A percentile compares a stretch with the other conserved stretches of the same genome.
Conservation (phyloP, 2,888 invertebrate species). For the Ormyrus pomaceus region DNA sequence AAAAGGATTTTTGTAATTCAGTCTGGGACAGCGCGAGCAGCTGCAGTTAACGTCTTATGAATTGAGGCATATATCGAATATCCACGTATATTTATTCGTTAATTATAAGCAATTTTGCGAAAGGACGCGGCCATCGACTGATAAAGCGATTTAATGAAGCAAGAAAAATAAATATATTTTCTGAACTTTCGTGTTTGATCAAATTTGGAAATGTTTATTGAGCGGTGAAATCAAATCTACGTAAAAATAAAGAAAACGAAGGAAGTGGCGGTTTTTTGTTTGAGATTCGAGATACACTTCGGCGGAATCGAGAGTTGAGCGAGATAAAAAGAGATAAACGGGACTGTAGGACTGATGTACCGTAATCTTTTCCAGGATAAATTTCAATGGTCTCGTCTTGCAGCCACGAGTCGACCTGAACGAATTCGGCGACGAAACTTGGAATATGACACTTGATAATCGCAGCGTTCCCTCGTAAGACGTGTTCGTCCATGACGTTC, state of each 20-base stretch:
- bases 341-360: constrained; percentile 65
- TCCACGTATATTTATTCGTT: constrained; percentile 43
- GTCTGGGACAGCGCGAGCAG: constrained; percentile 76
- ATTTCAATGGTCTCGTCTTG: constrained; percentile 85
- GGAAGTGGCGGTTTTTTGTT: background rate
- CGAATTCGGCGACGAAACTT: constrained; percentile 94
- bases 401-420: constrained; percentile 90
- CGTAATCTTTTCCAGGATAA: constrained; percentile 77
- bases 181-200: too few species aligned
- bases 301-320: background rate
- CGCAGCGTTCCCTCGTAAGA: constrained; percentile 92
- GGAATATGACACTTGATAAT: constrained; percentile 96
- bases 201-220: too few species aligned
- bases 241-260: too few species aligned
- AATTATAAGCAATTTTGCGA: too few species aligned
- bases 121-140: too few species aligned
- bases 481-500: constrained; percentile 95
- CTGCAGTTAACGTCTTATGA: constrained; percentile 76
- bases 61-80: constrained; percentile 59
- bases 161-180: too few species aligned
- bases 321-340: background rate
- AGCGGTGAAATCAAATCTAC: too few species aligned
- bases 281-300: too few species aligned
- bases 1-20: constrained; percentile 36
- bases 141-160: too few species aligned